A percentile compares a stretch with the other conserved stretches of the same genome.
Evolutionary conservation across 2,797 vertebrate genomes (phyloP).

Genomic region (Hemibagrus guttatus): DNA sequence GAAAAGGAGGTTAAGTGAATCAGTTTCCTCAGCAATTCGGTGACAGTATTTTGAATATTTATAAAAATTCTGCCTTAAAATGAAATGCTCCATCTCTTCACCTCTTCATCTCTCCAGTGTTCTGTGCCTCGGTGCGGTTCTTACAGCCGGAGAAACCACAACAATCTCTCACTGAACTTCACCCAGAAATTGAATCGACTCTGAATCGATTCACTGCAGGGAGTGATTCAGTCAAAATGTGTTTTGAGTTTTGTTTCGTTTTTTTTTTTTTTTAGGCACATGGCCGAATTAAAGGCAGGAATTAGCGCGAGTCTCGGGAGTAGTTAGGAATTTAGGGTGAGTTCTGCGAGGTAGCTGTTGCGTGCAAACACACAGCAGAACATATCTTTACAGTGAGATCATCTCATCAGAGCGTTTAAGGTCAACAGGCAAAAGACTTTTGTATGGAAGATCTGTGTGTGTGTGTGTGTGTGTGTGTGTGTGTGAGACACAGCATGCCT

Average conservation of each 20-base stretch:
- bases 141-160: background rate
- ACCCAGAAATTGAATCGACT: background rate
- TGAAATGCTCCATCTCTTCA: no score
- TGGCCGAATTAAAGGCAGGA: background rate
- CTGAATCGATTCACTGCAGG: background rate
- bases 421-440: background rate
- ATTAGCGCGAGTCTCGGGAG: background rate
- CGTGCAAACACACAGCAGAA: background rate
- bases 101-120: background rate
- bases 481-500: background rate
- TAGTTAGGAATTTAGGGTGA: background rate
- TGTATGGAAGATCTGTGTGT: no score
- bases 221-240: background rate
- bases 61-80: background rate
- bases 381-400: background rate
- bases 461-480: constrained; percentile 4
- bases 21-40: background rate
- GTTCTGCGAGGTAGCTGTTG: background rate
- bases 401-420: background rate
- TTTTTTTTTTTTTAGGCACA: background rate
- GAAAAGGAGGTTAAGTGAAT: background rate
- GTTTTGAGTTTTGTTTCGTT: background rate
- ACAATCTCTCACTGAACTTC: background rate
- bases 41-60: no score
- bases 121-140: background rate